These are phyloP conservation scores for Lichenostomus cassidix DNA, from an alignment of 2,113 vertebrate species.

Conservation along the genomic window DNA sequence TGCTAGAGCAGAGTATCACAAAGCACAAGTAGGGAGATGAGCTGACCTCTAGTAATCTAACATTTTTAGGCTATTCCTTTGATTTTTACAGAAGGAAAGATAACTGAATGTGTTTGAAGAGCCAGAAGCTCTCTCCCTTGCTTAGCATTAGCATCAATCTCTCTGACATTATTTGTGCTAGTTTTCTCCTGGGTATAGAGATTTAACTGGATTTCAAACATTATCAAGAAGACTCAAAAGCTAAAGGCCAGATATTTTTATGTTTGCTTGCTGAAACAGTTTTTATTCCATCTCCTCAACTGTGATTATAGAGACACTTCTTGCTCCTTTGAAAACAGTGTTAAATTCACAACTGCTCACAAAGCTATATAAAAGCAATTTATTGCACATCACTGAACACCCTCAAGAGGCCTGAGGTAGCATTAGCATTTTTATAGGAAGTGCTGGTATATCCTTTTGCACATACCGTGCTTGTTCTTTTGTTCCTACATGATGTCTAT, in stretches of 20 bases:
- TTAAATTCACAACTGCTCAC: conserved; percentile 25
- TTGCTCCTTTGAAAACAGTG: conserved; percentile 15
- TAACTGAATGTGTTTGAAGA: neutral
- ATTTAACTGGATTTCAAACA: conserved; percentile 17
- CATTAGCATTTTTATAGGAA: conserved; percentile 8
- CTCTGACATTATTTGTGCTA: conserved; percentile 17
- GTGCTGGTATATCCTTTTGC: neutral
- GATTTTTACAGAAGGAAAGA: neutral
- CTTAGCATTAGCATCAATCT: conserved; percentile 13
- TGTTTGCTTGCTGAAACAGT: neutral
- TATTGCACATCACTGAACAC: conserved; percentile 3
- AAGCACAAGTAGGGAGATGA: neutral
- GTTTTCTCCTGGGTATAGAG: neutral
- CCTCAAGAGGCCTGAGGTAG: neutral
- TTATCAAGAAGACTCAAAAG: neutral
- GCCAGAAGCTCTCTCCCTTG: neutral
- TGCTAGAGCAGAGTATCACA: neutral
- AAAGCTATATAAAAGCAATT: conserved; percentile 23
- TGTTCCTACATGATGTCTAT: neutral
- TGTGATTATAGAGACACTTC: neutral
- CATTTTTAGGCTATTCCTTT: neutral
- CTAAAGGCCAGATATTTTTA: conserved; percentile 38
- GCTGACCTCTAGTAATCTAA: neutral
- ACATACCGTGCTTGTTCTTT: neutral
- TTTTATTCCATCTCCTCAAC: neutral